Evolutionary conservation across 2,113 vertebrate genomes (phyloP), one percentile per base, ranked within the genome.

Genomic region (Cinclus mexicanus): DNA sequence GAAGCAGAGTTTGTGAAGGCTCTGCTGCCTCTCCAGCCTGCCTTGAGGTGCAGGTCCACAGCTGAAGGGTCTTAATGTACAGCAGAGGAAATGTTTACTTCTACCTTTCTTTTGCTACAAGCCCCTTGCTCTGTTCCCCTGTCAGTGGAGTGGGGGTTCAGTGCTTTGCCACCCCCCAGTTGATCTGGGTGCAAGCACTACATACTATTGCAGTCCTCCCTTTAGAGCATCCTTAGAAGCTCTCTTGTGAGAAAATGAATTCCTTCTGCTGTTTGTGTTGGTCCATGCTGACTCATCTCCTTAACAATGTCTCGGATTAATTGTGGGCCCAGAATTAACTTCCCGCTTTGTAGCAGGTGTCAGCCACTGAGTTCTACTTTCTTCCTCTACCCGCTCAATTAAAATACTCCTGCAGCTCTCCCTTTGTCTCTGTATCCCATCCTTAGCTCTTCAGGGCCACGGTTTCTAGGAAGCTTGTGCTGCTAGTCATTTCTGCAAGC

Each of bases 241-340:
- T 96, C 78, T 95, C 60, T 49, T 55, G 85, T 90, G 90, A 93
- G 80, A 96, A 95, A 86, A 86, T 89, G 60, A 91, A 86, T 97
- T 93, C 86, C 83, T 92, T 92, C 86, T 79, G 90, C 90, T 94
- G 44, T 94, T 86, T 92, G 93, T 94, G 88, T 95, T 90, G 88
- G 68, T 96, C 90, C 3, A 3, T 93, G 77, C 93, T 86, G 74
- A 81, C 77, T 78, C 9, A 60, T 96, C 83, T 94, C 85, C 93
- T 87, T 89, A 69, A 83, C 10, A 1, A 56, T 77, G 56, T 90
- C 88, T 90, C 39, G 71, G 87, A 75, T 93, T 95, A 93, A 77
- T 14, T 50, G 77, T 92, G 87, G 87, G 93, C 83, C 95, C 90
- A 80, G 69, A 95, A 85, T 81, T 93, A 94, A 80, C 87, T 88